phyloP scores from a whole-genome alignment of 30 jellyfish, hydroid and myxozoan species.

The Cassiopea xamachana region DNA sequence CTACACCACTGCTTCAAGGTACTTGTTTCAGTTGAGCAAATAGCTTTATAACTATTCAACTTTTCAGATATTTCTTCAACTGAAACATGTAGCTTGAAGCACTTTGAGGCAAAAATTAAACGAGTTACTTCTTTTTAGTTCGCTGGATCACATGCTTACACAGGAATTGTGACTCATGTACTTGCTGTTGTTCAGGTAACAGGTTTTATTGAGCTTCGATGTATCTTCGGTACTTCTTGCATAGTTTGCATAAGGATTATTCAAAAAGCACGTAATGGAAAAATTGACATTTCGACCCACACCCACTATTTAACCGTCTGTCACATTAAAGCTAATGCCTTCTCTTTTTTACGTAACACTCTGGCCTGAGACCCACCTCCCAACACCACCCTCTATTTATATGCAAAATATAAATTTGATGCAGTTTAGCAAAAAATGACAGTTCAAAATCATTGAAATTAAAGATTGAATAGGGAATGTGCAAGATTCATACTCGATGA shows the following conservation, averaged over 20 bases:
- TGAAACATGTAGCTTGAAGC: too few relatives aligned
- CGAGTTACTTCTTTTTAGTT: background rate
- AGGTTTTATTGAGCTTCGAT: background rate
- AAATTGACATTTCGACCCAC: background rate
- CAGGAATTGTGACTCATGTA: background rate
- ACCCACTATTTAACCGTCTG: background rate
- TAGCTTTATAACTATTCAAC: too few relatives aligned
- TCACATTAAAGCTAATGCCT: background rate
- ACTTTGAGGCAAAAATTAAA: too few relatives aligned
- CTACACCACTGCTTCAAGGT: too few relatives aligned
- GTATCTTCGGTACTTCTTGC: background rate
- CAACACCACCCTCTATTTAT: background rate
- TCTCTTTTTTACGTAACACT: background rate
- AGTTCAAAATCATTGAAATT: too few relatives aligned
- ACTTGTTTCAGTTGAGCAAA: too few relatives aligned
- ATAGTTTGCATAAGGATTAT: background rate
- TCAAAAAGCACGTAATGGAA: too few relatives aligned
- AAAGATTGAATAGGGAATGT: too few relatives aligned
- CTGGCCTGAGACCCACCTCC: background rate
- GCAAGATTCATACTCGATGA: too few relatives aligned
- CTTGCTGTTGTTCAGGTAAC: conserved; percentile 1
- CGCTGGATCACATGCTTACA: conserved; percentile 27
- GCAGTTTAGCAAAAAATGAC: too few relatives aligned
- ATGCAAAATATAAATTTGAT: too few relatives aligned
- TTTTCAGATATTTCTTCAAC: too few relatives aligned